Evolutionary conservation across 2,888 invertebrate genomes (phyloP).

Genomic region (Pantelozetes paolii): DNA sequence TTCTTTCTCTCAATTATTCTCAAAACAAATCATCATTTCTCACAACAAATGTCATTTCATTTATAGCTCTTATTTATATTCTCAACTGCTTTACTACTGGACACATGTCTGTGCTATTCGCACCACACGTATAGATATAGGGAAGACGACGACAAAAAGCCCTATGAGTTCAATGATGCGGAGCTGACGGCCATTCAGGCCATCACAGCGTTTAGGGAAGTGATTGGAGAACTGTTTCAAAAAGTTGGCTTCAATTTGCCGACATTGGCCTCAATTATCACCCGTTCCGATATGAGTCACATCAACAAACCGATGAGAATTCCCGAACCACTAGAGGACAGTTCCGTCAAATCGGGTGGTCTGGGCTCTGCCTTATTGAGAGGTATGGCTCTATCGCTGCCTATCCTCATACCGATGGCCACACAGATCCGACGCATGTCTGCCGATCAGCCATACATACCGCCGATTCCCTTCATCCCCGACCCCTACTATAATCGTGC

Average conservation of each 20-base stretch:
- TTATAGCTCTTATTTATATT: slow-evolving; percentile 7
- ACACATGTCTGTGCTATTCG: not conserved
- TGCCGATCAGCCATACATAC: slow-evolving; percentile 23
- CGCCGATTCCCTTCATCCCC: slow-evolving; percentile 28
- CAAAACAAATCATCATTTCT: too few species aligned
- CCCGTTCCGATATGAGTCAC: slow-evolving; percentile 28
- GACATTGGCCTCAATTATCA: slow-evolving; percentile 34
- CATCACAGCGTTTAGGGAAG: slow-evolving; percentile 36
- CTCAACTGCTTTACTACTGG: not conserved
- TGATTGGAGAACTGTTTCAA: slow-evolving; percentile 38
- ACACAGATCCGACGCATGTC: slow-evolving; percentile 39
- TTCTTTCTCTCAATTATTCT: too few species aligned
- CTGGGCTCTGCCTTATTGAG: slow-evolving; percentile 8
- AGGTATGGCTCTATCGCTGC: slow-evolving; percentile 35
- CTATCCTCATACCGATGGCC: slow-evolving; percentile 39
- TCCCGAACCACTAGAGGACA: not conserved
- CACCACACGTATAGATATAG: not conserved
- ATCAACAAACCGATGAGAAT: not conserved
- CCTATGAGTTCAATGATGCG: slow-evolving; percentile 37
- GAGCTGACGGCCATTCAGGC: slow-evolving; percentile 41
- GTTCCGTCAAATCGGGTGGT: not conserved
- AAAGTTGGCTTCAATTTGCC: slow-evolving; percentile 38
- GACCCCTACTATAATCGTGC: slow-evolving; percentile 38
- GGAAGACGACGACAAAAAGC: slow-evolving; percentile 8
- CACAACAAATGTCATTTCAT: not conserved